These are phyloP conservation scores for Augiades crinisus DNA, from an alignment of 2,888 invertebrate genomes.

Conservation along the genomic window DNA sequence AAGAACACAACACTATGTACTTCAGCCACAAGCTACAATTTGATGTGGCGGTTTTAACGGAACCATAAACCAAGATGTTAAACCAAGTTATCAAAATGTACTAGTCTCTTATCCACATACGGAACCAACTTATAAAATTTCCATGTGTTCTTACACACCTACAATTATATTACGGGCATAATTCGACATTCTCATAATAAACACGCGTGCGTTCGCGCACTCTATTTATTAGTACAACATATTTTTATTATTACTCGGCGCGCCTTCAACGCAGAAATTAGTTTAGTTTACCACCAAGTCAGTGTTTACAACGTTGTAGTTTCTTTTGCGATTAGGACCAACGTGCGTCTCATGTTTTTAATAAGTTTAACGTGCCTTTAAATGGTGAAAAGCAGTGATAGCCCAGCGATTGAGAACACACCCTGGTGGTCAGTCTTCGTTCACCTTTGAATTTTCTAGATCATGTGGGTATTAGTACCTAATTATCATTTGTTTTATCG, in stretches of 20 bases:
- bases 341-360: background rate
- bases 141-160: slow-evolving; percentile 29
- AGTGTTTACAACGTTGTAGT: background rate
- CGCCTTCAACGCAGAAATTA: slow-evolving; percentile 36
- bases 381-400: too few relatives aligned
- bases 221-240: slow-evolving; percentile 53
- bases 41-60: too few relatives aligned
- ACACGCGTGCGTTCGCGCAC: slow-evolving; percentile 43
- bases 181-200: slow-evolving; percentile 56
- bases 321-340: background rate
- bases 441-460: too few relatives aligned
- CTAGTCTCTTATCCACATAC: too few relatives aligned
- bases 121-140: background rate
- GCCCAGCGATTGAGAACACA: too few relatives aligned
- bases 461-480: too few relatives aligned
- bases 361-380: background rate
- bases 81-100: too few relatives aligned
- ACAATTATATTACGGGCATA: slow-evolving; percentile 48
- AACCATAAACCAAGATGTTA: too few relatives aligned
- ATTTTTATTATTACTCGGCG: slow-evolving; percentile 52
- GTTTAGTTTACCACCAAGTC: slow-evolving; percentile 27
- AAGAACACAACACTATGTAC: too few relatives aligned
- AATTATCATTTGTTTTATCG: too few relatives aligned
- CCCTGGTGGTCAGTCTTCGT: too few relatives aligned
- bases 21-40: too few relatives aligned